Evolutionary conservation across 2,888 invertebrate genomes (phyloP).

Genomic region (Atherix ibis): DNA sequence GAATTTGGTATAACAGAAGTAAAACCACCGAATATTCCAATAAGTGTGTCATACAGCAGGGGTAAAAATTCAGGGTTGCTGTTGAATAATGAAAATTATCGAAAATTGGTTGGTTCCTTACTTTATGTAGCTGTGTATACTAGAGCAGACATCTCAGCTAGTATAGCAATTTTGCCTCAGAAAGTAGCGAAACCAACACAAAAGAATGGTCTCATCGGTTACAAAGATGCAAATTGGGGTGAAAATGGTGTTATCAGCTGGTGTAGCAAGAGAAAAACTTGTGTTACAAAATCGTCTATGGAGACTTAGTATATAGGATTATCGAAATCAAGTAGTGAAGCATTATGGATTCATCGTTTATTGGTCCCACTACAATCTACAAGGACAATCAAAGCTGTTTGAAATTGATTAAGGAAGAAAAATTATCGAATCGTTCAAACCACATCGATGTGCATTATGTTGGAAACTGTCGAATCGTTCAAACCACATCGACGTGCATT

Average conservation of each 20-base stretch:
- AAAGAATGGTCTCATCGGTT: constrained; percentile 9
- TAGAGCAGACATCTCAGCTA: constrained; percentile 14
- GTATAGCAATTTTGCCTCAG: constrained; percentile 9
- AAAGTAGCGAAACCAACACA: constrained; percentile 5
- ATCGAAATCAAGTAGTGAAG: constrained; percentile 14
- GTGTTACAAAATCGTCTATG: constrained; percentile 14
- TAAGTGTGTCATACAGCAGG: too few species aligned
- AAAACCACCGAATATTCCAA: too few species aligned
- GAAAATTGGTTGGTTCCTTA: constrained; percentile 15
- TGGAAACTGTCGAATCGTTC: too few species aligned
- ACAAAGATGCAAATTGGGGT: constrained; percentile 22
- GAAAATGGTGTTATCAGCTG: constrained; percentile 18
- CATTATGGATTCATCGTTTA: constrained; percentile 10
- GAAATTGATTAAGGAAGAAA: constrained; percentile 12
- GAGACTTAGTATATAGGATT: constrained; percentile 15
- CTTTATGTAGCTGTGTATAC: constrained; percentile 14
- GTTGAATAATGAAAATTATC: too few species aligned
- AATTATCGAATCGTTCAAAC: constrained; percentile 15
- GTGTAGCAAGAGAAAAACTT: constrained; percentile 17
- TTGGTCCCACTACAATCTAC: constrained; percentile 10
- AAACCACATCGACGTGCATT: too few species aligned
- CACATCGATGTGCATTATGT: too few species aligned
- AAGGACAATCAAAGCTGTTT: constrained; percentile 19
- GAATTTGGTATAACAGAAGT: too few species aligned
- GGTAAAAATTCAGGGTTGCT: too few species aligned